Base-by-base conservation (phyloP, 2,888 invertebrate genomes). In the Leptodirus hochenwartii region DNA sequence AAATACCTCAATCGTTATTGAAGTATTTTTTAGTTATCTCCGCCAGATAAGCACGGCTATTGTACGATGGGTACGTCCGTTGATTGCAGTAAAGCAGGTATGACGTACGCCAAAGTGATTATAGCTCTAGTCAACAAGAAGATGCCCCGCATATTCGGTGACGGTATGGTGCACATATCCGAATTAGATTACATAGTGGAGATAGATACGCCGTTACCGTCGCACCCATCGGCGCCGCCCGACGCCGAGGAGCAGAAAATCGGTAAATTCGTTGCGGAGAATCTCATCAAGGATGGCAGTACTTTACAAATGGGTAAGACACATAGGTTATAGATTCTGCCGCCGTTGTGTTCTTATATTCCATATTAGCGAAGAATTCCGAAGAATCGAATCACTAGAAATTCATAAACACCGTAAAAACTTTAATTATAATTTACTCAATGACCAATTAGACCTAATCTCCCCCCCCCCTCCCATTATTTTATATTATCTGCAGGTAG, bases 251-350 rank as follows among this genome's bases (percentile, higher is more conserved):
- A 70, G 42, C 43, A 47, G 15, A 53, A 56, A 39, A 70, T 71
- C 29, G 71, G 69, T 3, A 54, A 62, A 39, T 53, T 62, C n/a
- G 63, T 71, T 34, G 68, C 69, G 4, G 59, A 64, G 5, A 63
- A 68, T 34, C 44, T 72, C 13, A 59, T 71, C 2, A 63, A 61
- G 23, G 63, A 71, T 47, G 69, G 69, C 14, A 67, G 69, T 8
- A 72, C 71, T 2, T 47, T 72, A 34, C 71, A 72, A 43, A 64
- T 71, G 59, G 69, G 69, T 31, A n/a, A n/a, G n/a, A n/a, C n/a
- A n/a, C n/a, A n/a, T n/a, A n/a, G n/a, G n/a, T n/a, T n/a, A n/a
- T n/a, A n/a, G n/a, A n/a, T n/a, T n/a, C n/a, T n/a, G n/a, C n/a
- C n/a, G n/a, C n/a, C n/a, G n/a, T n/a, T n/a, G n/a, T n/a, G n/a